Evolutionary conservation across 2,888 invertebrate genomes (phyloP).

Genomic region (Lordiphosa andalusiaca): DNA sequence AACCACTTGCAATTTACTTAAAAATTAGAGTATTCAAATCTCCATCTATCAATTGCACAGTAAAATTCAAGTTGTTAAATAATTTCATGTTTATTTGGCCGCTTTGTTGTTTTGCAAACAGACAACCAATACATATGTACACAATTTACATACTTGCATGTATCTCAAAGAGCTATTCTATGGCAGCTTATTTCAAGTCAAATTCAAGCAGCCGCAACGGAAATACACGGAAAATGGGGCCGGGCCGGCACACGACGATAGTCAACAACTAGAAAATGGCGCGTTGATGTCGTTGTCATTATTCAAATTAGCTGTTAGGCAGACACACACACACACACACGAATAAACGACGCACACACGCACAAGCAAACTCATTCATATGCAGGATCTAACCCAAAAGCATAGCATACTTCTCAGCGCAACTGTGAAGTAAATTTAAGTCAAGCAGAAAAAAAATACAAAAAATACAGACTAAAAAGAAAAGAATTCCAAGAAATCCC

Average conservation of each 20-base stretch:
- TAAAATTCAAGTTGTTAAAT: conserved; percentile 14
- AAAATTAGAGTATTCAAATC: conserved; percentile 9
- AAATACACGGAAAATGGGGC: conserved; percentile 50
- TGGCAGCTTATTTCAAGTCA: conserved; percentile 34
- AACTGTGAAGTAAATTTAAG: conserved; percentile 22
- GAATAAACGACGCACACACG: background rate
- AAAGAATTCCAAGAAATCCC: conserved; percentile 55
- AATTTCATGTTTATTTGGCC: conserved; percentile 21
- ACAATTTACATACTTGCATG: background rate
- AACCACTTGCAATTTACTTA: background rate
- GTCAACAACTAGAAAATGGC: conserved; percentile 65
- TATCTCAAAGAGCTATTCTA: conserved; percentile 6
- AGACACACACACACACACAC: conserved; percentile 36
- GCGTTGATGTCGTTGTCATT: conserved; percentile 71
- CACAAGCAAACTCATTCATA: conserved; percentile 30
- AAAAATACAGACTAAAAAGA: conserved; percentile 21
- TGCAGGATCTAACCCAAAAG: conserved; percentile 39
- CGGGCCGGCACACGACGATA: conserved; percentile 32
- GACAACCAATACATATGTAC: conserved; percentile 2
- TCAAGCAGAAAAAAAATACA: conserved; percentile 16
- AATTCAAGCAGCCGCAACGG: conserved; percentile 59
- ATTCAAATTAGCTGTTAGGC: conserved; percentile 71
- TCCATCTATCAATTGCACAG: background rate
- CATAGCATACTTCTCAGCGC: conserved; percentile 50
- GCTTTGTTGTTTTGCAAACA: conserved; percentile 4